These are phyloP conservation scores for Mus pahari DNA, from an alignment of 2,113 vertebrate genomes.

Conservation along the genomic window DNA sequence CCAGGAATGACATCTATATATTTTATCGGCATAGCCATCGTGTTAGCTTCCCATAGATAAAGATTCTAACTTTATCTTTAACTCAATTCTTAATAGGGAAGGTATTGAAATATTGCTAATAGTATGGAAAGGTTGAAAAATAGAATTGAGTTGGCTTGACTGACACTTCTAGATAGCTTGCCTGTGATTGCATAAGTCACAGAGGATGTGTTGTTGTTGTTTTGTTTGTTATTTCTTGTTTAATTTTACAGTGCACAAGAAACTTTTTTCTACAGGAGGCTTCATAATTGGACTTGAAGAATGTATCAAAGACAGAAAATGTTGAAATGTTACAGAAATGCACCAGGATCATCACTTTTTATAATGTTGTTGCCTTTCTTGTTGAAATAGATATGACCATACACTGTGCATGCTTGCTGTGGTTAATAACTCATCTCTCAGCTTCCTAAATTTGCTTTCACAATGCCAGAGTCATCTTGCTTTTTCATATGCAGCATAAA, in stretches of 20 bases:
- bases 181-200: neutral
- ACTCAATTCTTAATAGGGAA: neutral
- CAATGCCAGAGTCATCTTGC: neutral
- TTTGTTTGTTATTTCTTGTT: neutral
- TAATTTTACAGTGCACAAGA: neutral
- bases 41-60: neutral
- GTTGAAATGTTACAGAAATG: constrained; percentile 22
- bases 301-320: neutral
- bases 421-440: constrained; percentile 35
- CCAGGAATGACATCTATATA: too few relatives aligned
- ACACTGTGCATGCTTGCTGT: neutral
- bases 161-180: neutral
- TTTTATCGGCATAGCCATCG: too few relatives aligned
- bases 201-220: neutral
- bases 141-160: neutral
- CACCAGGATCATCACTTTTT: neutral
- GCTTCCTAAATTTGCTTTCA: constrained; percentile 63
- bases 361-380: neutral
- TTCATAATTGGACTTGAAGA: neutral
- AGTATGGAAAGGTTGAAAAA: neutral
- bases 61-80: neutral
- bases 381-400: neutral
- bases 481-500: neutral
- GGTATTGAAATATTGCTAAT: neutral
- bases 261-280: neutral